These are phyloP conservation scores for mouse (Mus musculus) DNA, from an alignment of 2,113 vertebrate species.

Conservation along the genomic window GRCm39 chr12:90615501-90616000, in stretches of 20 bases:
- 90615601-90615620: not conserved
- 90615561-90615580: not conserved
- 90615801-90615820: not conserved
- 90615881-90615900: constrained; percentile 18
- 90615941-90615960: constrained; percentile 28
- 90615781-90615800: not conserved
- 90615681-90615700: not conserved
- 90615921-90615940: constrained; percentile 12
- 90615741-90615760: not conserved
- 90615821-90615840: not conserved
- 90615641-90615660: not conserved
- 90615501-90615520: not conserved
- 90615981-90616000: not conserved
- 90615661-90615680: not conserved
- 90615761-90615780: not conserved
- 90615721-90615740: not conserved
- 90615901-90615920: constrained; percentile 22
- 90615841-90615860: not conserved
- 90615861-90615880: constrained; percentile 23
- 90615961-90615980: not conserved
- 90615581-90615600: not conserved
- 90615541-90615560: not conserved
- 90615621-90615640: not conserved
- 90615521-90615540: not conserved
- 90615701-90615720: not conserved